These are phyloP conservation scores for Myotis myotis DNA, from an alignment of 2,797 vertebrate species.

Conservation along the genomic window DNA sequence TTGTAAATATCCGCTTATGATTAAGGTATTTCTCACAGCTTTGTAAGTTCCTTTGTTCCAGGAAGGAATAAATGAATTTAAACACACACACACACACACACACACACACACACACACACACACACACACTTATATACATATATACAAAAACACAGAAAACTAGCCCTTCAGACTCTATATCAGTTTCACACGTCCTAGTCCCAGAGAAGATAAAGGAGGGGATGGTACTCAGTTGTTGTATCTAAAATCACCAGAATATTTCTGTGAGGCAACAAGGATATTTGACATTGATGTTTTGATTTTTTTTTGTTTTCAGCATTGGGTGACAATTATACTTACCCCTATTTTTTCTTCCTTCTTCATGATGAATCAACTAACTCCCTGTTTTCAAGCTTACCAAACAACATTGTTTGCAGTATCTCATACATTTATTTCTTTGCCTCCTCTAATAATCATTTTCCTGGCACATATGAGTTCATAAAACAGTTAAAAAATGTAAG, in stretches of 20 bases:
- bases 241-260: not conserved
- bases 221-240: not conserved
- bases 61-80: not conserved
- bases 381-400: not conserved
- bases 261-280: not conserved
- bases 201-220: not conserved
- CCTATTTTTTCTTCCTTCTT: not conserved
- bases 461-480: slow-evolving; percentile 43
- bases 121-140: too few species aligned
- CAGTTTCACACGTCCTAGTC: not conserved
- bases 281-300: not conserved
- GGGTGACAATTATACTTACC: not conserved
- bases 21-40: not conserved
- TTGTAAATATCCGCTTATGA: not conserved
- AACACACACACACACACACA: not conserved
- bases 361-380: not conserved
- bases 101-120: not conserved
- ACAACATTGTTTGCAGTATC: not conserved
- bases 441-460: slow-evolving; percentile 29
- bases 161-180: not conserved
- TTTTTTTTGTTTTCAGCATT: not conserved
- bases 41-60: not conserved
- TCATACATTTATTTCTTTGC: not conserved
- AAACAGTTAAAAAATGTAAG: slow-evolving; percentile 15
- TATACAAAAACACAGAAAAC: not conserved